These are phyloP conservation scores for Osmoderma eremita DNA, from an alignment of 2,888 invertebrate species.

Conservation along the genomic window DNA sequence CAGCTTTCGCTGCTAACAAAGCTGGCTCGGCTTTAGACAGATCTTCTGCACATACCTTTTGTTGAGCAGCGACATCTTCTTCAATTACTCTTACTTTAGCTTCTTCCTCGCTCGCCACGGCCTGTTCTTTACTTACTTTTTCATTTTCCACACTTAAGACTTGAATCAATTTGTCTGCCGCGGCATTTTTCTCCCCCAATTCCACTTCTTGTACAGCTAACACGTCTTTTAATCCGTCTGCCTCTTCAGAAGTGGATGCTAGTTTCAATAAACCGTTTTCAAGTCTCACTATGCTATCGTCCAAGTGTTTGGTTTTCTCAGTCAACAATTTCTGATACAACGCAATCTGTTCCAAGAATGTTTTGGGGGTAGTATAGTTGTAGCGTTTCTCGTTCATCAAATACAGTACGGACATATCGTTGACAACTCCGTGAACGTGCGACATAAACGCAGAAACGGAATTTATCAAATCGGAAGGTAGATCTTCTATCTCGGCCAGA, in stretches of 20 bases:
- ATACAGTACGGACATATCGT: slow-evolving; percentile 83
- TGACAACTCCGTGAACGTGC: slow-evolving; percentile 87
- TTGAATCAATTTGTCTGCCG: slow-evolving; percentile 87
- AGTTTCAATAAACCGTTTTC: slow-evolving; percentile 91
- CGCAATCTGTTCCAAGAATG: slow-evolving; percentile 91
- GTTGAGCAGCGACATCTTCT: slow-evolving; percentile 85
- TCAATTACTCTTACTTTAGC: slow-evolving; percentile 90
- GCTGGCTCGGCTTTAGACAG: slow-evolving; percentile 93
- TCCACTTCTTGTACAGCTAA: slow-evolving; percentile 73
- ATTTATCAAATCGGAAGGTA: slow-evolving; percentile 72
- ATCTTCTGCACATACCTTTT: slow-evolving; percentile 88
- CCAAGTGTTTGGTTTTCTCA: slow-evolving; percentile 75
- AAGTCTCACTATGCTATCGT: slow-evolving; percentile 79
- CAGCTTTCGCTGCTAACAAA: slow-evolving; percentile 86
- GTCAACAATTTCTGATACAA: slow-evolving; percentile 78
- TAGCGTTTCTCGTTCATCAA: slow-evolving; percentile 86
- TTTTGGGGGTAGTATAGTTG: slow-evolving; percentile 97
- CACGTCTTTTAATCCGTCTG: slow-evolving; percentile 82
- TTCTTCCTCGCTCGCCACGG: slow-evolving; percentile 84
- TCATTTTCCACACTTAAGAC: slow-evolving; percentile 91
- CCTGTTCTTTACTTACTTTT: slow-evolving; percentile 89
- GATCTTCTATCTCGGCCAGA: slow-evolving; percentile 77
- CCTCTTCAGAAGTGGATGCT: slow-evolving; percentile 85
- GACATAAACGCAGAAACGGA: slow-evolving; percentile 90
- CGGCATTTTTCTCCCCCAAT: slow-evolving; percentile 86